Base-by-base conservation (phyloP, 2,888 invertebrate genomes). In the Argyresthia albistria region DNA sequence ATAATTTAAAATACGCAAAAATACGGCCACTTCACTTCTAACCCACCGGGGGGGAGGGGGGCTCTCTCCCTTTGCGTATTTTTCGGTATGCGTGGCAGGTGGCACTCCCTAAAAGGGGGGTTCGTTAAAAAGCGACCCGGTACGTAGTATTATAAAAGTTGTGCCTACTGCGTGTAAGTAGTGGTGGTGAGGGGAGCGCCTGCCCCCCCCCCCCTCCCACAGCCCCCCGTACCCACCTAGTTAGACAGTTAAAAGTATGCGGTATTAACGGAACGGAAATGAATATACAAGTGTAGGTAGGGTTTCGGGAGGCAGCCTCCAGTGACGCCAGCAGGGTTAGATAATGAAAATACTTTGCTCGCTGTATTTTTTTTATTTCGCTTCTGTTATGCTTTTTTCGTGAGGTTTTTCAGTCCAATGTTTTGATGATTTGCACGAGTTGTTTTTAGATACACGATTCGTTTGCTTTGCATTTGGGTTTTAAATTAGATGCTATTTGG, bases 161-260 rank as follows among this genome's bases (percentile, higher is more conserved):
- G 82, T 76, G 86, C 86, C 86, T 86, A 86, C 86, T 76, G 79
- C 82, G 86, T 87, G 78, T 86, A 87, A 87, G 86, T 87, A 87
- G 86, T 86, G 75, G 59, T 61, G 77, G 79, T 63, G 64, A 67
- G 76, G 65, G 76, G 54, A 52, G 55, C 65, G 69, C 64, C 56
- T 61, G 60, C 52, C 57, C 59, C 59, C 52, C 59, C 52, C 43
- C 35, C 48, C 46, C 43, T 11, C 51, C 65, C 60, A 63, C 52
- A 59, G 52, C 56, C 59, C 59, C 52, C 39, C 6, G 58, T 66
- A 63, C 66, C 75, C 76, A 78, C 84, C 84, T 86, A 87, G 86
- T 87, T 87, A 87, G 86, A 84, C 86, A 86, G 86, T 86, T 86
- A 87, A 87, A 87, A 86, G 86, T 87, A 87, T 87, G 86, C 86